A percentile compares a stretch with the other conserved stretches of the same genome.
Conservation (phyloP, 2,113 vertebrate genomes). For the Zosterops pallidus region DNA sequence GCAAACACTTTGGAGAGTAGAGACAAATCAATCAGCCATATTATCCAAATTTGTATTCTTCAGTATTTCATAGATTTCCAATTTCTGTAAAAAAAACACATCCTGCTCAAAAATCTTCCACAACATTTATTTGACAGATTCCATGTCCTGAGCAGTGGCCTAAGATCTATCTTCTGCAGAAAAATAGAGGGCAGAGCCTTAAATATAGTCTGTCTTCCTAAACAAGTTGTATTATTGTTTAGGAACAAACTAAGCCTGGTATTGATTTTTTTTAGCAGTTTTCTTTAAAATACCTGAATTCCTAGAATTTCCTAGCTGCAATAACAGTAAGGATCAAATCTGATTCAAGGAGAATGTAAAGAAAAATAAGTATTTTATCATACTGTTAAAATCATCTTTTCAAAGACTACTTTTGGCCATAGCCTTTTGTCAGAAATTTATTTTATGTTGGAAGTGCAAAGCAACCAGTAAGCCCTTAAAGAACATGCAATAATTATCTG, state of each 20-base stretch:
- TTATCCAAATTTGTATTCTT: background rate
- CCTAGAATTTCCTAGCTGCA: background rate
- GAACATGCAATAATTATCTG: background rate
- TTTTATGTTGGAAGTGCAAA: background rate
- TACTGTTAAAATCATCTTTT: background rate
- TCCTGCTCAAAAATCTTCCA: background rate
- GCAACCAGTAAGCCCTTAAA: background rate
- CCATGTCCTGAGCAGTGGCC: background rate
- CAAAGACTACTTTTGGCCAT: background rate
- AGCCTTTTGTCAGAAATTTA: background rate
- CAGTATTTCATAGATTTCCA: background rate
- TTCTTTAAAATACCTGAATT: background rate
- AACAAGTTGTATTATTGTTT: background rate
- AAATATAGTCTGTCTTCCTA: background rate
- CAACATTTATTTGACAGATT: background rate
- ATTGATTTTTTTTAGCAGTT: background rate
- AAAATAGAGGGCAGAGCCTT: background rate
- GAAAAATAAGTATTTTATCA: background rate
- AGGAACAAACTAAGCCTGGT: background rate
- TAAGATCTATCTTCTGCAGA: background rate
- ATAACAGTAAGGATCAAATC: background rate
- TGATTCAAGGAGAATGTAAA: background rate
- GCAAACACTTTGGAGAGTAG: background rate
- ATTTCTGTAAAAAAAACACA: background rate
- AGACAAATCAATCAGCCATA: background rate